Evolutionary conservation across 1,140 invertebrate genomes (phyloP).

Genomic region (Samia ricini): DNA sequence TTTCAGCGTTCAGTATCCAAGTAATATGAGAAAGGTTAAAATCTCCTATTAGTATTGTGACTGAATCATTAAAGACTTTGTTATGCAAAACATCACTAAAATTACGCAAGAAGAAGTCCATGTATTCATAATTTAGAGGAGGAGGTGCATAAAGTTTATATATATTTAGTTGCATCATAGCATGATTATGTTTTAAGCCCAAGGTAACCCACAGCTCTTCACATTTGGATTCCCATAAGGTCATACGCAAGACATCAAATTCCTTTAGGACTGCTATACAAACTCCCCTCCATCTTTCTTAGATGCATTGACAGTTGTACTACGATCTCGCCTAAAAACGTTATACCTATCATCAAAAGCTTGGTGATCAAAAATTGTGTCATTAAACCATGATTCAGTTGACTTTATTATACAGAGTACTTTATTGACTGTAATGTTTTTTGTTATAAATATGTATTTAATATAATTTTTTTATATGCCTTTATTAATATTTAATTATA

Average conservation of each 20-base stretch:
- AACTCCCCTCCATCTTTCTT: constrained; percentile 16
- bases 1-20: neutral
- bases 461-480: too few relatives aligned
- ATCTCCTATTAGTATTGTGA: constrained; percentile 8
- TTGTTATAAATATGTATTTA: too few relatives aligned
- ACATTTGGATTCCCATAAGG: constrained; percentile 15
- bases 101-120: constrained; percentile 9
- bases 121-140: neutral
- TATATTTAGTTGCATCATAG: constrained; percentile 9
- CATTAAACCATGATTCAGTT: constrained; percentile 24
- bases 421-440: too few relatives aligned
- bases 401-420: too few relatives aligned
- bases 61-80: neutral
- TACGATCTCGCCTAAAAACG: constrained; percentile 20
- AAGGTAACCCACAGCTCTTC: constrained; percentile 24
- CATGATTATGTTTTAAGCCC: neutral
- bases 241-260: constrained; percentile 2
- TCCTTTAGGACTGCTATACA: constrained; percentile 18
- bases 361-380: constrained; percentile 16
- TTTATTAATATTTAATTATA: too few relatives aligned
- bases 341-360: constrained; percentile 19
- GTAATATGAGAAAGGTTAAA: constrained; percentile 12
- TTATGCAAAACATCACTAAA: neutral
- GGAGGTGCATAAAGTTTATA: constrained; percentile 19
- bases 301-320: neutral